Base-by-base conservation (phyloP, 2,888 invertebrate genomes). In the Dynastes grantii region DNA sequence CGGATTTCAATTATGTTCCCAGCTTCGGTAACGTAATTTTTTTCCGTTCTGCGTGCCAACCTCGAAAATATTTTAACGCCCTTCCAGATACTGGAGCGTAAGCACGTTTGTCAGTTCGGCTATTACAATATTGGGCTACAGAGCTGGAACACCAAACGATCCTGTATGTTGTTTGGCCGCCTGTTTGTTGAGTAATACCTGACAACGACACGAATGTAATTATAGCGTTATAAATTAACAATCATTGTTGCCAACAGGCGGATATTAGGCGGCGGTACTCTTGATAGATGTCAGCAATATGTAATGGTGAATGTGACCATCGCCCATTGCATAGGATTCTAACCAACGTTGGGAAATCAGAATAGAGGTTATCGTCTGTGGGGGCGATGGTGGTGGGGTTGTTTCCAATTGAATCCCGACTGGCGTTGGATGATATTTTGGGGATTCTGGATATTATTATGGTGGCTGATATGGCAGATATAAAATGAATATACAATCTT, bases 201-300 rank as follows among this genome's bases (percentile, higher is more conserved):
- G 78, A 64, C 80, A 77, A 70, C 73, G 76, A 76, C 80, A 76
- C 78, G 79, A 76, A 65, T 76, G 80, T 77, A 81, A 81, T 81
- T 80, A 81, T 78, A 49, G 76, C 49, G 80, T 79, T 81, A 81
- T 81, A 80, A 80, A 81, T 81, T 81, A 81, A 79, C 78, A 78
- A 79, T 81, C 78, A 79, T 80, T 78, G 80, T 81, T 81, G 77
- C 78, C 67, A 80, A 77, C 80, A 70, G 78, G 65, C 80, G 81
- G 81, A 81, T 81, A 81, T 81, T 81, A 81, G 78, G 27, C 3
- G 2, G 73, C 45, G 27, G 71, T 53, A 37, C 79, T 79, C 80
- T 77, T 81, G 80, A 81, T 80, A 78, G 81, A 81, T 81, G 81
- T 67, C 68, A 67, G 80, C 76, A 79, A 71, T 76, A 73, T 70